Percentiles rank a stretch among this genome's conserved stretches.
Conservation (phyloP, 2,888 invertebrate species). For the Sicus ferrugineus region DNA sequence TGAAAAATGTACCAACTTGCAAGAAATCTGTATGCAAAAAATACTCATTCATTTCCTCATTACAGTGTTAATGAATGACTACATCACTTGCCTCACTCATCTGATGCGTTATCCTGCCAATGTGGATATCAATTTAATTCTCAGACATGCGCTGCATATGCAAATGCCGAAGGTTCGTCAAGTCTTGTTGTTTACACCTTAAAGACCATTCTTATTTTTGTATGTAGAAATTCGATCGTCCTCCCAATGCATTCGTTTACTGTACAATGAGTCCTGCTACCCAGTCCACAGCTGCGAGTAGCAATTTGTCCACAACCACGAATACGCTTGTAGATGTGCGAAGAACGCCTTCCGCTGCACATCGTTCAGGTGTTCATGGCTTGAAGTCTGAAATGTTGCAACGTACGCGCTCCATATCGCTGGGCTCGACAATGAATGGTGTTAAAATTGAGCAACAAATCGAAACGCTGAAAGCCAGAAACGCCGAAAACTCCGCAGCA, state of each 20-base stretch:
- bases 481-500: slow-evolving; percentile 54
- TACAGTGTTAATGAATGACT: slow-evolving; percentile 67
- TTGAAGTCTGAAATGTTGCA: neutral
- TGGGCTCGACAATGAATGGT: slow-evolving; percentile 36
- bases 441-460: slow-evolving; percentile 53
- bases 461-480: slow-evolving; percentile 52
- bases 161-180: slow-evolving; percentile 62
- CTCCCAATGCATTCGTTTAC: slow-evolving; percentile 58
- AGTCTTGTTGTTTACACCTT: slow-evolving; percentile 10
- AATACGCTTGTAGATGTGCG: neutral
- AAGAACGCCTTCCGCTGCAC: slow-evolving; percentile 18
- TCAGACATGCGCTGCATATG: slow-evolving; percentile 70
- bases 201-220: slow-evolving; percentile 8
- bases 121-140: slow-evolving; percentile 70
- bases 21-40: neutral
- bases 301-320: neutral
- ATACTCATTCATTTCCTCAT: neutral
- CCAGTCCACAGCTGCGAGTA: neutral
- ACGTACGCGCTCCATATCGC: slow-evolving; percentile 36
- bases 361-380: neutral
- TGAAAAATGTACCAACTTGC: slow-evolving; percentile 67
- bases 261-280: slow-evolving; percentile 43
- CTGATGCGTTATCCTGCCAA: slow-evolving; percentile 75
- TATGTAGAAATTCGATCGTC: slow-evolving; percentile 57
- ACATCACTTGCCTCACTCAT: slow-evolving; percentile 71